Base-by-base conservation (phyloP, 2,797 vertebrate genomes). In the Zenarchopterus dispar region DNA sequence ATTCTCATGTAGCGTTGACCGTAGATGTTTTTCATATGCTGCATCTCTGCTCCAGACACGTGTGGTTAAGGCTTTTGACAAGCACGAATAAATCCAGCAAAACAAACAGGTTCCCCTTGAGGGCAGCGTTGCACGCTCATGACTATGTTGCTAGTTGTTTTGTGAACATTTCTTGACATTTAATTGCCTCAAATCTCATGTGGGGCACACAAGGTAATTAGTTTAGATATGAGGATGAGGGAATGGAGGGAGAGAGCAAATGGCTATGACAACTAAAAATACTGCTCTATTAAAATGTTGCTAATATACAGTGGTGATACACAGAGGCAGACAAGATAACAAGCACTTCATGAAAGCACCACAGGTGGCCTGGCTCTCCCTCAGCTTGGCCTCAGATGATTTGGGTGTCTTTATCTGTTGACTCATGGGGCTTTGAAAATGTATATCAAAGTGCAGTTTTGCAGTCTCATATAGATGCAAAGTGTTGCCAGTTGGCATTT, bases 151-250 rank as follows among this genome's bases (percentile, higher is more conserved):
- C 79, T 77, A 70, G 62, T 78, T 69, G 62, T 73, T 80, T 81
- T 84, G 68, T 80, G 78, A 80, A 71, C 62, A 67, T 81, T 78
- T 70, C 48, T 77, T 77, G 64, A 78, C 33, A 19, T 84, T 82
- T 85, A 86, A 80, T 86, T 82, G 75, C 78, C 55, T 85, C 77
- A 67, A 81, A 81, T 81, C 56, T 79, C 77, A 24, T 45, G 68
- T 66, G 78, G 80, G 60, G 52, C 52, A 23, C 41, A 22, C 24
- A 48, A 72, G 75, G 75, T 85, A 88, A 88, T 79, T 81, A 64
- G 79, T 72, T 84, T 63, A 61, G 67, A 81, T 79, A 66, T 71
- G 72, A 67, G 44, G 71, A 81, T 1, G 58, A 46, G 33, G 51
- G 52, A 66, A 82, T 49, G 51, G 39, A 49, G 44, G 62, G 17